Conservation (phyloP, 2,797 vertebrate genomes). For the Columba guinea region DNA sequence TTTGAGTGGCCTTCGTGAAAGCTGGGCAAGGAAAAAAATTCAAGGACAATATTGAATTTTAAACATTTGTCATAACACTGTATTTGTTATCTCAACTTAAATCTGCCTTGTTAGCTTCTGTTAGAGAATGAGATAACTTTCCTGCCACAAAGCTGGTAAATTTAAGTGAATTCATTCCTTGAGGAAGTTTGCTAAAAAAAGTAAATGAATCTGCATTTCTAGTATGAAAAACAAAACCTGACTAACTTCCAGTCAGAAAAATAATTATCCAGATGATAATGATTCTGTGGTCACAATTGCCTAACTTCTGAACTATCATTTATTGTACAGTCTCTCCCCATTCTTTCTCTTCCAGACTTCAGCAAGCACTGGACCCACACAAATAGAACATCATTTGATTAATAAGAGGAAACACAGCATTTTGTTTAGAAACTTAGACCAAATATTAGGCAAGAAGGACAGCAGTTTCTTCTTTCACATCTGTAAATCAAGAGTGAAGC, state of each 20-base stretch:
- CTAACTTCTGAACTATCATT: neutral
- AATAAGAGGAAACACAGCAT: neutral
- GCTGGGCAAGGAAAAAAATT: neutral
- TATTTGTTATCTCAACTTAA: neutral
- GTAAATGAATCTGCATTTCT: neutral
- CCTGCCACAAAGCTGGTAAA: neutral
- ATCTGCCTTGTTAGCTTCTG: neutral
- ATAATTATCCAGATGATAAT: neutral
- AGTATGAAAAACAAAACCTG: neutral
- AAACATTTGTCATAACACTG: neutral
- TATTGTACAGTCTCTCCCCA: neutral
- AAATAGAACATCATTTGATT: neutral
- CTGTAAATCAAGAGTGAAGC: neutral
- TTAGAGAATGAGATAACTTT: neutral
- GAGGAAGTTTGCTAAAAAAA: neutral
- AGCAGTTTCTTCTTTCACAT: neutral
- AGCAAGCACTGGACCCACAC: neutral
- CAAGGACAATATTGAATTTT: conserved; percentile 35
- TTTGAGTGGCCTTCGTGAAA: neutral
- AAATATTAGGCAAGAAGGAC: neutral
- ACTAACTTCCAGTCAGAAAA: neutral
- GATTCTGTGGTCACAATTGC: neutral
- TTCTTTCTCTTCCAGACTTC: neutral
- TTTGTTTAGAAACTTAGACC: neutral
- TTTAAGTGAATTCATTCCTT: neutral